Base-by-base conservation (phyloP, 2,888 invertebrate species). In the Aporophyla lueneburgensis region DNA sequence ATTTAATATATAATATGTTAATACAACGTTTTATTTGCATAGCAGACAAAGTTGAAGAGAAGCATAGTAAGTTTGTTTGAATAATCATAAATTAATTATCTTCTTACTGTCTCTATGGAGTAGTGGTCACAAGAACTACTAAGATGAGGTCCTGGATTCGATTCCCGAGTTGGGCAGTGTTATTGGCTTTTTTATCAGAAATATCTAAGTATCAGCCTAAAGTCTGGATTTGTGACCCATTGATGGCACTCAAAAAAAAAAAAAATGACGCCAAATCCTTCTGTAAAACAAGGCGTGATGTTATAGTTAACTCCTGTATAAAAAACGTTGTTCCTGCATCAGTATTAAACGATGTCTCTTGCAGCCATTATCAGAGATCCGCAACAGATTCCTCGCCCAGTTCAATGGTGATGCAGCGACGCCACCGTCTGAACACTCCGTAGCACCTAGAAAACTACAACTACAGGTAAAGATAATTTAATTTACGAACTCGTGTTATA, bases 281-380 rank as follows among this genome's bases (percentile, higher is more conserved):
- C 33, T 33, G 33, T 33, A 33, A 33, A 33, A 33, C 33, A 33
- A 33, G 33, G 33, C 33, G 33, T 33, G 33, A 33, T 33, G 33
- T 33, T 33, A 33, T 33, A 33, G 33, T 33, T 33, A 49, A 56
- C 16, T 24, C 1, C n/a, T n/a, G 12, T 61, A 33, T 61, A 4
- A 40, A 61, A 61, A 14, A 40, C 6, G 14, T 7, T 7, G 21
- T 40, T 62, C 9, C 33, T 19, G 27, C 27, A 21, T 5, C 1
- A 33, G 21, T 27, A 59, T 33, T 3, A 12, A 33, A 7, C 3
- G 19, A 46, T 27, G 9, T 51, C 0, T 27, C 85, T 75, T 81
- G 0, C 92, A 97, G 97, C 97, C 97, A 0, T 86, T 97, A 12
- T 97, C 97, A 0, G 97, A 97, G 89, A 94, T 97, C 62, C 96